These are phyloP conservation scores for Alca torda DNA, from an alignment of 2,797 vertebrate genomes.

Conservation along the genomic window DNA sequence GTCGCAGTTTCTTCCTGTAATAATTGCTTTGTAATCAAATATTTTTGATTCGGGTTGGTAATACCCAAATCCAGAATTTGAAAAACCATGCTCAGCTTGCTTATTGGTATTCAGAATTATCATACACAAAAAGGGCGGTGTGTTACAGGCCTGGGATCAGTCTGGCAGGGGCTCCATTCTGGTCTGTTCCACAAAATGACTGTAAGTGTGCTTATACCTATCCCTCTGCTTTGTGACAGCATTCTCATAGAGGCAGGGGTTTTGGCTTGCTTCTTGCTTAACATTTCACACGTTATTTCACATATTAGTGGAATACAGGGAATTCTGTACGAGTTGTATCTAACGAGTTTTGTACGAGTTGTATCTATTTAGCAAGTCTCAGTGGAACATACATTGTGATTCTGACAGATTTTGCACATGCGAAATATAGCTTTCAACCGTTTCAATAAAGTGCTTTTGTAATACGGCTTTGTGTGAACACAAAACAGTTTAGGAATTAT, in stretches of 20 bases:
- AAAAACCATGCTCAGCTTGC: neutral
- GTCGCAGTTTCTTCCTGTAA: neutral
- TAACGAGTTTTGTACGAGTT: neutral
- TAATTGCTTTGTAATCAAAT: neutral
- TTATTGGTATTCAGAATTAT: neutral
- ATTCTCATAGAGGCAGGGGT: neutral
- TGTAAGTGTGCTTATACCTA: neutral
- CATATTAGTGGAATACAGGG: neutral
- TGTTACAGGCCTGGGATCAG: neutral
- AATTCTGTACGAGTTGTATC: neutral
- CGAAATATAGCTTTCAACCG: neutral
- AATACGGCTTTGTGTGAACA: neutral
- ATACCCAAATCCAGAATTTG: neutral
- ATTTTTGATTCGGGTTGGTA: neutral
- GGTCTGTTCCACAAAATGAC: neutral
- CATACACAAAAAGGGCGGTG: neutral
- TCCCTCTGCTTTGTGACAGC: neutral
- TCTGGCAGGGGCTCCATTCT: neutral
- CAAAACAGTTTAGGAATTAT: neutral
- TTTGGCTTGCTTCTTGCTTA: neutral
- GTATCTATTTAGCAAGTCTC: neutral
- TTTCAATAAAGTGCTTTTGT: neutral
- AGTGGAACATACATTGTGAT: neutral
- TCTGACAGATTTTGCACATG: neutral
- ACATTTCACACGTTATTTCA: neutral